Conservation (phyloP, 37 sponge, comb jelly and placozoan species). For the Axinella damicornis region DNA sequence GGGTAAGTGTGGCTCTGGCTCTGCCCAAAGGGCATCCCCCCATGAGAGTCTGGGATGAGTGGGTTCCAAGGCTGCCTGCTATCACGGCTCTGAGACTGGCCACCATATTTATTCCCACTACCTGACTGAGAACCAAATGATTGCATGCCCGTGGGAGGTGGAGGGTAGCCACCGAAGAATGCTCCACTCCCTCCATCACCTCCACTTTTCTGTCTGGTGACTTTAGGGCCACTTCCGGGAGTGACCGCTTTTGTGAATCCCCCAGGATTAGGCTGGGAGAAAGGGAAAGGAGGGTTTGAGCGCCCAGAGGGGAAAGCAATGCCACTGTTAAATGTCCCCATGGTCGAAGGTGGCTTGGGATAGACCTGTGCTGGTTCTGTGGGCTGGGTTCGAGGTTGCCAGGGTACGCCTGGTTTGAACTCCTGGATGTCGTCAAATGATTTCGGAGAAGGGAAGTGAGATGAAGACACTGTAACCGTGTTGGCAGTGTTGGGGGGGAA, state of each 20-base stretch:
- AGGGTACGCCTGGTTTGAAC: constrained; percentile 83
- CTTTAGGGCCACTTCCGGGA: no score
- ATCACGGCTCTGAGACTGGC: neutral
- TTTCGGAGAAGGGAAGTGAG: constrained; percentile 11
- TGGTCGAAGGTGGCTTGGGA: constrained; percentile 9
- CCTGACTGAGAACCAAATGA: neutral
- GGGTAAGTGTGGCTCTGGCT: neutral
- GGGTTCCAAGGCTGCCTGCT: constrained; percentile 12
- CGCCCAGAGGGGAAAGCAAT: no score
- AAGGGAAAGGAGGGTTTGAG: no score
- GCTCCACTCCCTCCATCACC: no score
- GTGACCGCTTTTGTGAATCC: no score
- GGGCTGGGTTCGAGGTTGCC: constrained; percentile 68
- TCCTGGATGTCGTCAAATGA: constrained; percentile 68
- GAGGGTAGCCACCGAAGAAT: no score
- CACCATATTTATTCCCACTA: neutral
- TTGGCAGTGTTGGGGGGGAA: neutral
- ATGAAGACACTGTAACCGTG: constrained; percentile 1
- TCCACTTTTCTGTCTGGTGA: no score
- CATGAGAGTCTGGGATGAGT: no score
- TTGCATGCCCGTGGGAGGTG: neutral
- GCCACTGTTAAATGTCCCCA: no score
- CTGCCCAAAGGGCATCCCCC: constrained; percentile 1
- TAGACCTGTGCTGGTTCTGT: constrained; percentile 58
- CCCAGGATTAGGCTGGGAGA: no score